Base-by-base conservation (phyloP, 2,888 invertebrate genomes). In the Loripinus fragilis region DNA sequence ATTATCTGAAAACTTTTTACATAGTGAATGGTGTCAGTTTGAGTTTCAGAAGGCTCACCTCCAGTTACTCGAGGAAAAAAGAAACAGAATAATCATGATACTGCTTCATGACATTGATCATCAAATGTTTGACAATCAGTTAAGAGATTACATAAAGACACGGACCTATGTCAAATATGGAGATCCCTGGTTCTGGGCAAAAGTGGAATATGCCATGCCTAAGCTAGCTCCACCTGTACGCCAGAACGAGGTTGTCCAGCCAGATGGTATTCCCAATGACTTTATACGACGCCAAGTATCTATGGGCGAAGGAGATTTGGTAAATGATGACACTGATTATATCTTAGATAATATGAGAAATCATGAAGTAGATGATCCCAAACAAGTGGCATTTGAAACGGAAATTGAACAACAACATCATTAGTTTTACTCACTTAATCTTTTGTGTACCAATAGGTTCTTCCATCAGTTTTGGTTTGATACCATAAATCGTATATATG, bases 31-130 rank as follows among this genome's bases (percentile, higher is more conserved):
- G 98, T 96, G 96, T 91, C 95, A 97, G 74, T 96, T 96, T 93
- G 97, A 98, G 91, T 97, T 98, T 93, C 97, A 97, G 94, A 96
- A 97, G 68, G 97, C 97, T 65, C 96, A 97, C 93, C 97, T 97
- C 92, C 97, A 97, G 93, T 87, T 83, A 48, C 94, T 97, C 75
- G 95, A 96, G 87, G 97, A 97, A 93, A 95, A 96, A 76, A 94
- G 96, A 89, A 95, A 96, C 92, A 95, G 96, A 91, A 95, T 97
- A 85, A 97, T 98, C 87, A 96, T 97, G 81, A 96, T 98, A 86
- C 94, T 97, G 78, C 95, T 97, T 87, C 97, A 96, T 83, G 97
- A 97, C 94, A 96, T 97, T 88, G 96, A 96, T 35, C 96, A 96
- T 87, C 96, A 96, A 92, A 96, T 97, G 12, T n/a, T 79, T 42